These are phyloP conservation scores for Anarsia innoxiella DNA, from an alignment of 2,888 invertebrate genomes.

Conservation along the genomic window DNA sequence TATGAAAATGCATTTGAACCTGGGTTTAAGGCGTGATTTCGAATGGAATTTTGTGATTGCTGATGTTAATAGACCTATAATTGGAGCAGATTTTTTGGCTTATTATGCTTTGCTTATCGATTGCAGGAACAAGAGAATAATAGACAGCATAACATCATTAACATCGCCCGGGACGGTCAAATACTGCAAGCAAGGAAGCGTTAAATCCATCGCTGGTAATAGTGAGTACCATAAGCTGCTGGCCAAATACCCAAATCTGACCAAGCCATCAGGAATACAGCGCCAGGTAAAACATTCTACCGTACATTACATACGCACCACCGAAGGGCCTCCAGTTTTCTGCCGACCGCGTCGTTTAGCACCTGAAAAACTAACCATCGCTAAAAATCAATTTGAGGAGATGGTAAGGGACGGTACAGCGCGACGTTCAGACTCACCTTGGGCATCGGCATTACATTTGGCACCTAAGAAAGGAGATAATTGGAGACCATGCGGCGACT, in stretches of 20 bases:
- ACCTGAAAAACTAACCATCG: constrained; percentile 18
- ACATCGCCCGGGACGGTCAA: not conserved
- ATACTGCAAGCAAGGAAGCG: not conserved
- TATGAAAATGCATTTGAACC: not conserved
- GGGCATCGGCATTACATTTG: not conserved
- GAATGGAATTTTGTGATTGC: constrained; percentile 25
- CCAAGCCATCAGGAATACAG: constrained; percentile 7
- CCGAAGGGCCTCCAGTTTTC: constrained; percentile 13
- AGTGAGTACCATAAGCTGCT: constrained; percentile 2
- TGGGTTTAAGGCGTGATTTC: constrained; percentile 13
- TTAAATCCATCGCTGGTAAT: constrained; percentile 1
- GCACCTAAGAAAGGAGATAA: not conserved
- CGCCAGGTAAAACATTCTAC: not conserved
- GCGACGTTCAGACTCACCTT: not conserved
- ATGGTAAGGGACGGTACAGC: constrained; percentile 13
- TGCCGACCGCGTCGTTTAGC: constrained; percentile 19
- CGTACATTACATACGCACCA: constrained; percentile 20
- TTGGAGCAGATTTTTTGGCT: constrained; percentile 30
- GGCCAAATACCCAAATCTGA: constrained; percentile 7
- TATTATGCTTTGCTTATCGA: constrained; percentile 30
- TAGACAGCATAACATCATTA: constrained; percentile 16
- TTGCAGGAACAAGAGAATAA: constrained; percentile 19
- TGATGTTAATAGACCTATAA: constrained; percentile 25
- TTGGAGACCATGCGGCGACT: not conserved
- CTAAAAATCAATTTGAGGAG: constrained; percentile 21